phyloP scores from a whole-genome alignment of 2,797 vertebrate species.

The Odontamblyopus rebecca region DNA sequence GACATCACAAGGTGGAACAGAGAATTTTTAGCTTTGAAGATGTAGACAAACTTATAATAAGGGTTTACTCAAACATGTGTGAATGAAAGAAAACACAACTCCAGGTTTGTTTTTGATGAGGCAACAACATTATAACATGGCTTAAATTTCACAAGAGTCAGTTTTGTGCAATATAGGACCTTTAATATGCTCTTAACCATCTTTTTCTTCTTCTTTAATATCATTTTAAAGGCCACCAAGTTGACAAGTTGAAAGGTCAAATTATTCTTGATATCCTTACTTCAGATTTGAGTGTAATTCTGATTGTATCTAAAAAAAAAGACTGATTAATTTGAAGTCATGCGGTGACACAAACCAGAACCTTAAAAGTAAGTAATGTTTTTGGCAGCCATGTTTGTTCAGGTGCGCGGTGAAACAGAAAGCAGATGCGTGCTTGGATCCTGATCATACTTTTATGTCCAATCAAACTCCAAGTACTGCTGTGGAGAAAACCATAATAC shows the following conservation, averaged over 20 bases:
- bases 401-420: constrained; percentile 5
- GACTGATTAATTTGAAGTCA: neutral
- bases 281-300: neutral
- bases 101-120: too few relatives aligned
- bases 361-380: neutral
- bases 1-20: too few relatives aligned
- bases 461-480: constrained; percentile 2
- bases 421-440: constrained; percentile 2
- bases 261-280: neutral
- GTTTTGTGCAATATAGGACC: too few relatives aligned
- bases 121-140: too few relatives aligned
- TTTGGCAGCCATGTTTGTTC: constrained; percentile 2
- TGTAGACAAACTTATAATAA: too few relatives aligned
- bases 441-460: constrained; percentile 2
- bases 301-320: neutral
- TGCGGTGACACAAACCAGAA: constrained; percentile 2
- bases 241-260: neutral
- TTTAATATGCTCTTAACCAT: too few relatives aligned
- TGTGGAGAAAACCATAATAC: neutral
- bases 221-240: neutral
- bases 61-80: too few relatives aligned
- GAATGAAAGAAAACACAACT: too few relatives aligned
- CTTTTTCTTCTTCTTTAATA: neutral
- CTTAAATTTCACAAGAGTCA: too few relatives aligned
- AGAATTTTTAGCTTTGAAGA: too few relatives aligned